phyloP scores from a whole-genome alignment of 1,140 invertebrate genomes.

The Oncopodura yosiiana region DNA sequence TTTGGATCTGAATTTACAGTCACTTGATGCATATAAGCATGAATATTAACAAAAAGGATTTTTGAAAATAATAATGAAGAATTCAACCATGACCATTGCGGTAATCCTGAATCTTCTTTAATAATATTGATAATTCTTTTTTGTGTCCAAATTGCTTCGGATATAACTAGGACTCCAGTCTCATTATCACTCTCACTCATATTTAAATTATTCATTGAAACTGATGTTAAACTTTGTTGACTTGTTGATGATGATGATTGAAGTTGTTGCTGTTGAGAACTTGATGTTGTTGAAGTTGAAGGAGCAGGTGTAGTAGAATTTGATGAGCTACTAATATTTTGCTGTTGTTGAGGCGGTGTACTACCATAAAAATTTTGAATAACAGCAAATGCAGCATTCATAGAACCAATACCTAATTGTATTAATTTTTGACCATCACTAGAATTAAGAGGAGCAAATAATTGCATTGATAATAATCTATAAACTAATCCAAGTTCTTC shows the following conservation, averaged over 20 bases:
- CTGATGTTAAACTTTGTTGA: neutral
- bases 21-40: slow-evolving; percentile 30
- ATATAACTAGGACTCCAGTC: slow-evolving; percentile 22
- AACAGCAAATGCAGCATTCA: slow-evolving; percentile 27
- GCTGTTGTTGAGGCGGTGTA: neutral
- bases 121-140: slow-evolving; percentile 28
- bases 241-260: neutral
- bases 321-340: too few species aligned
- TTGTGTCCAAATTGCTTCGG: slow-evolving; percentile 31
- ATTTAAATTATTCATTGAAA: neutral
- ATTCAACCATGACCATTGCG: slow-evolving; percentile 33
- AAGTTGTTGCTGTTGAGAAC: neutral
- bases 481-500: slow-evolving; percentile 33
- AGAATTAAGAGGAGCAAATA: slow-evolving; percentile 19
- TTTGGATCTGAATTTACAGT: neutral
- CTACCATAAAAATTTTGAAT: slow-evolving; percentile 24
- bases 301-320: neutral
- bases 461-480: slow-evolving; percentile 22
- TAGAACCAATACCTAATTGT: slow-evolving; percentile 11
- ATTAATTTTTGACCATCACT: slow-evolving; percentile 23
- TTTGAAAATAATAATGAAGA: slow-evolving; percentile 25
- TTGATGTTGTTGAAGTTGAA: neutral
- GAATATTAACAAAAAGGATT: slow-evolving; percentile 20
- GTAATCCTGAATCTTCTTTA: slow-evolving; percentile 26
- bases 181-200: slow-evolving; percentile 25